Evolutionary conservation across 2,113 vertebrate species (phyloP), one percentile per base, ranked within the genome.

Genomic region (Physeter macrocephalus): DNA sequence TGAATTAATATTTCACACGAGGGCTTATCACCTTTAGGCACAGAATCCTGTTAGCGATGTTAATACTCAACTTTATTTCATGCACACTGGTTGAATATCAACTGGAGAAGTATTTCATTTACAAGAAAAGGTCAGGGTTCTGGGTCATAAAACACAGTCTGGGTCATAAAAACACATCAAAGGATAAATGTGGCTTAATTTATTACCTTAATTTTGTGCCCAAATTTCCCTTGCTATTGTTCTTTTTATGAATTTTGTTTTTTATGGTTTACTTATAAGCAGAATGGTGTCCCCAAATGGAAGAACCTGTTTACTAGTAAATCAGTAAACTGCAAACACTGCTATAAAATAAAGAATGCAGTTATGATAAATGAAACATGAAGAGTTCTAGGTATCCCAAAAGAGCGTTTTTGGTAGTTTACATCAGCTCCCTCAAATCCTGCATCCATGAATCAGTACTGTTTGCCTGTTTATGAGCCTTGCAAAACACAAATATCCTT

Each of bases 211-310:
- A 27, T 25, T 74, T 21, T 29, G 18, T 72, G 54, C 49, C 66
- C 66, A 8, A 15, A 27, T 62, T 77, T 41, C 83, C 61, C 39
- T 25, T 1, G 41, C 78, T 27, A 2, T 82, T n/a, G 11, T 67
- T 77, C 66, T 89, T 93, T 74, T 71, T 82, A 94, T 92, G 89
- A 86, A 94, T 61, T 77, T 77, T 86, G 82, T 31, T 74, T 72
- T 84, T 93, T 34, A 36, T 49, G 41, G 61, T 39, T 77, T 97
- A 54, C 72, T 82, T 93, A 34, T 78, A 54, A 94, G 74, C 21
- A n/a, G 74, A 49, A 67, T 13, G 34, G 85, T 64, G 25, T 64
- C 39, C 43, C 52, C 18, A 17, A 23, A 77, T 61, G 46, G 83
- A 92, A 78, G 82, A 74, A 52, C 31, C 52, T 64, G 34, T 89